Conservation (phyloP, 1,140 invertebrate species). For the Aleiodes sp. region DNA sequence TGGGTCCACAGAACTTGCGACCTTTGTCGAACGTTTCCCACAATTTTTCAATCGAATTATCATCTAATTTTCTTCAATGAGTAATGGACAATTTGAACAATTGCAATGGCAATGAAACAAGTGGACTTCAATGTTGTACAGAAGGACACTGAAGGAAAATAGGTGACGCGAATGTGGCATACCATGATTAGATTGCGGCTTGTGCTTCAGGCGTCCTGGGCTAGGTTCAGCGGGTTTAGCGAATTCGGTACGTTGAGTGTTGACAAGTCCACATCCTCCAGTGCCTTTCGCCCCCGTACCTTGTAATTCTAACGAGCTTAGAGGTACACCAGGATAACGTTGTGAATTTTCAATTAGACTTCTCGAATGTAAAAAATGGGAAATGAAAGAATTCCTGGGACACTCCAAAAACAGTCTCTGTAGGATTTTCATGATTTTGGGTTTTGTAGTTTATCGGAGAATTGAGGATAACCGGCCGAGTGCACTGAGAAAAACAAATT, state of each 20-base stretch:
- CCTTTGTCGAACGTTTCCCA: no score
- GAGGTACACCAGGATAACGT: slow-evolving; percentile 32
- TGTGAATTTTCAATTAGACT: background rate
- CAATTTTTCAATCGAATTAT: no score
- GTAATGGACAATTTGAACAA: no score
- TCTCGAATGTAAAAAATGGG: background rate
- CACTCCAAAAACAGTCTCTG: no score
- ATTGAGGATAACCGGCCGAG: no score
- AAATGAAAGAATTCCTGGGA: no score
- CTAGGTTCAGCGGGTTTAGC: slow-evolving; percentile 57
- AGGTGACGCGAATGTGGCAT: slow-evolving; percentile 55
- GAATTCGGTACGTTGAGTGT: slow-evolving; percentile 58
- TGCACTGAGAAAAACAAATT: no score
- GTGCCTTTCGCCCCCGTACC: slow-evolving; percentile 46
- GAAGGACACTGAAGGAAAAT: slow-evolving; percentile 44
- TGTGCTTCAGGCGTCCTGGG: slow-evolving; percentile 51
- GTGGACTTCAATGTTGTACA: slow-evolving; percentile 23
- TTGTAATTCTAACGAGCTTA: slow-evolving; percentile 60
- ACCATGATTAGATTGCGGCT: slow-evolving; percentile 60
- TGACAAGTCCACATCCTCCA: slow-evolving; percentile 57
- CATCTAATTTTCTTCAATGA: no score
- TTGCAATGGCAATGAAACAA: background rate
- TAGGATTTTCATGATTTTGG: no score
- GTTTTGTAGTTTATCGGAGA: no score
- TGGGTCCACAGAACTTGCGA: no score